Evolutionary conservation across 2,797 vertebrate species (phyloP).

Genomic region (Anisognathus igniventris): DNA sequence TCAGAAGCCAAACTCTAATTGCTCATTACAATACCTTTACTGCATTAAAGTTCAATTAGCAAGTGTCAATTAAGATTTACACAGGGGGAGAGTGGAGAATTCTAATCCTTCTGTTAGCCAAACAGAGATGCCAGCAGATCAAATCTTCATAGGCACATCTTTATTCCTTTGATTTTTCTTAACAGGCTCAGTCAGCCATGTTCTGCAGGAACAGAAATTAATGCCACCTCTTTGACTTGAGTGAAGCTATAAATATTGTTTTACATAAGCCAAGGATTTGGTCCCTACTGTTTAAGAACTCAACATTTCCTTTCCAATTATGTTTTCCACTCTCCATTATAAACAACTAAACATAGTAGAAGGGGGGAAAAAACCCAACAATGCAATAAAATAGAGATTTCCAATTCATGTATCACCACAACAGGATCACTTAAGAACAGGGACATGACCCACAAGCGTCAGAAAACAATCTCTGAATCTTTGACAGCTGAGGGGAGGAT

Average conservation of each 20-base stretch:
- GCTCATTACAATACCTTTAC: not conserved
- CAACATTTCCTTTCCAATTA: not conserved
- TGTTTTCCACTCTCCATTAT: not conserved
- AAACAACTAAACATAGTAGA: not conserved
- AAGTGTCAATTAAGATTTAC: not conserved
- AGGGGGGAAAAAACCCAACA: rapidly evolving
- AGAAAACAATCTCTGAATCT: not conserved
- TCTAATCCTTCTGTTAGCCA: not conserved
- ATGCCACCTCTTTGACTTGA: not conserved
- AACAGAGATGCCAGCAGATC: not conserved
- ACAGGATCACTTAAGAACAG: not conserved
- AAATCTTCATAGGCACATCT: not conserved
- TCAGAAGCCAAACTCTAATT: not conserved
- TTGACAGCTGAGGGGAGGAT: not conserved
- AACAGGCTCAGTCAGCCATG: not conserved
- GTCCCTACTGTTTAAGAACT: not conserved
- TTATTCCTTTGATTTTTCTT: not conserved
- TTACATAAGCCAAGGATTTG: not conserved
- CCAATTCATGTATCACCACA: not conserved
- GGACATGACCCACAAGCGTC: not conserved
- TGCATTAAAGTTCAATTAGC: conserved; percentile 1
- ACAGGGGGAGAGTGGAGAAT: rapidly evolving
- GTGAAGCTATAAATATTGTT: not conserved
- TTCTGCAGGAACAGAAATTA: not conserved
- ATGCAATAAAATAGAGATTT: not conserved